Conservation (phyloP, 2,888 invertebrate species). For the Anagyrus pseudococci region DNA sequence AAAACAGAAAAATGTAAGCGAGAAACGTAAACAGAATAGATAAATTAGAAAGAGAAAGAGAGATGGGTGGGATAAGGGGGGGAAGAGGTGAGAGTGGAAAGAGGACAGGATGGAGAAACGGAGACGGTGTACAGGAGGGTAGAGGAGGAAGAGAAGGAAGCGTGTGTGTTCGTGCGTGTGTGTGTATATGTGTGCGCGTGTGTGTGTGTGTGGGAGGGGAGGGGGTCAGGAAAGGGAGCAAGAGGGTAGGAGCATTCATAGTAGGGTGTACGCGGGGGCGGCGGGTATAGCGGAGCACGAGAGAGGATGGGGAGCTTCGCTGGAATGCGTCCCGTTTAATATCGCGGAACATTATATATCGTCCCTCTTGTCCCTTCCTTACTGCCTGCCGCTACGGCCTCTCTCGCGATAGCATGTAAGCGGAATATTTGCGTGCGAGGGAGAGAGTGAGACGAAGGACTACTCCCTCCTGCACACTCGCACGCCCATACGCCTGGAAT, state of each 20-base stretch:
- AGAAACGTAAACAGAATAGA: slow-evolving; percentile 30
- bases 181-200: neutral
- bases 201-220: slow-evolving; percentile 22
- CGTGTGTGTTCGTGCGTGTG: neutral
- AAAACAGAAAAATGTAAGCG: neutral
- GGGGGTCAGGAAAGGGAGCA: slow-evolving; percentile 40
- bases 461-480: neutral
- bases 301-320: slow-evolving; percentile 52
- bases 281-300: slow-evolving; percentile 54
- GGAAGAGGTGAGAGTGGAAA: slow-evolving; percentile 16
- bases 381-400: slow-evolving; percentile 44
- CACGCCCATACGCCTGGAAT: neutral
- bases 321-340: slow-evolving; percentile 63
- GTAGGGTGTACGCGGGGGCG: slow-evolving; percentile 41
- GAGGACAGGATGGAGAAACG: slow-evolving; percentile 4
- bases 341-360: slow-evolving; percentile 63
- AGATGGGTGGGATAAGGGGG: slow-evolving; percentile 37
- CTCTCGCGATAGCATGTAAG: slow-evolving; percentile 37
- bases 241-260: no score
- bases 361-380: slow-evolving; percentile 58
- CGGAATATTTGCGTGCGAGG: slow-evolving; percentile 32
- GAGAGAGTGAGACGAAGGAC: no score
- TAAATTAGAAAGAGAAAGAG: slow-evolving; percentile 28
- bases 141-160: slow-evolving; percentile 1
- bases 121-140: slow-evolving; percentile 15